Percentiles rank a stretch among this genome's conserved stretches.
Conservation (phyloP, 1,140 invertebrate species). For the Maconellicoccus hirsutus region DNA sequence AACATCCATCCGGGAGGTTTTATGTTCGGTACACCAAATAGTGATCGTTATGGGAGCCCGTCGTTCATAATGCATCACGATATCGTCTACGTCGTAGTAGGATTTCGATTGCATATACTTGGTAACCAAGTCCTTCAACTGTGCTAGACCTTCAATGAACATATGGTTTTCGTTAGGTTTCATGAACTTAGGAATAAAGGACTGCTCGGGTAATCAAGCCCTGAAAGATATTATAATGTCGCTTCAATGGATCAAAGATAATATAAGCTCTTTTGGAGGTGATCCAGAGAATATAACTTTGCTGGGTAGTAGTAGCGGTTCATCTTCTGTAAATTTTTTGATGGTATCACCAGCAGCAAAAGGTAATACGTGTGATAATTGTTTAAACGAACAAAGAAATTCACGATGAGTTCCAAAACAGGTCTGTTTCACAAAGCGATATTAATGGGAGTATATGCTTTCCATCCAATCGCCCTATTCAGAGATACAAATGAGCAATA, state of each 20-base stretch:
- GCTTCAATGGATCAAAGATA: conserved; percentile 56
- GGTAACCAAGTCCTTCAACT: background rate
- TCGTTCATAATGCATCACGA: background rate
- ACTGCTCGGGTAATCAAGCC: conserved; percentile 58
- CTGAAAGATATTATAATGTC: conserved; percentile 61
- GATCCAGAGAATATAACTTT: conserved; percentile 57
- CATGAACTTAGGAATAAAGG: conserved; percentile 47
- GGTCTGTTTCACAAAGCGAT: too few species aligned
- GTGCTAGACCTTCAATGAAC: background rate
- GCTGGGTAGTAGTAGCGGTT: conserved; percentile 55
- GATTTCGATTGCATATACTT: background rate
- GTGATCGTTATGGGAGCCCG: background rate
- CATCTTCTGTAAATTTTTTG: conserved; percentile 49
- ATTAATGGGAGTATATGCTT: too few species aligned
- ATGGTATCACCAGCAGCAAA: conserved; percentile 41
- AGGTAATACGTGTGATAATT: conserved; percentile 47
- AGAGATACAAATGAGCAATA: too few species aligned
- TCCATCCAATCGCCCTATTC: too few species aligned
- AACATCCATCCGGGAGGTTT: background rate
- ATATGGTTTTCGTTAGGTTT: conserved; percentile 11
- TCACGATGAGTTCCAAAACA: too few species aligned
- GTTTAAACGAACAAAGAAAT: too few species aligned
- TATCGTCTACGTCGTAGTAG: background rate
- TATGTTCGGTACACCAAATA: background rate
- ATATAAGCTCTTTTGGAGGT: conserved; percentile 60